A percentile compares a stretch with the other conserved stretches of the same genome.
phyloP scores from a whole-genome alignment of 2,888 invertebrate genomes.

The Bombylius discolor region DNA sequence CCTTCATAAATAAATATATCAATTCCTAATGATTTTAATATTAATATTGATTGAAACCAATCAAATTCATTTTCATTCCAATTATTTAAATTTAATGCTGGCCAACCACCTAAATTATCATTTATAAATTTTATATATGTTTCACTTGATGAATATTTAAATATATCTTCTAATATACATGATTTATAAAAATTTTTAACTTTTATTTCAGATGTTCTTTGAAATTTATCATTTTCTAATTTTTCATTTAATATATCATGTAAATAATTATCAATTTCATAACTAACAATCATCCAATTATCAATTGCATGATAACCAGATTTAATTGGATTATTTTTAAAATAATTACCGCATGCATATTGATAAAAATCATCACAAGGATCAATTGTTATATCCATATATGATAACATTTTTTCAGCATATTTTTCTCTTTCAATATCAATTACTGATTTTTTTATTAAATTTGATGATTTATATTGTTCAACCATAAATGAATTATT shows the following conservation, averaged over 20 bases:
- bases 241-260: neutral
- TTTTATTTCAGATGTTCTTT: neutral
- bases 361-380: constrained; percentile 2
- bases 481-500: too few species aligned
- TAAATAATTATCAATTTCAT: neutral
- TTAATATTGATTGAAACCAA: neutral
- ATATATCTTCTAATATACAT: neutral
- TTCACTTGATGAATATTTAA: neutral
- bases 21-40: neutral
- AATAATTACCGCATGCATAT: constrained; percentile 3
- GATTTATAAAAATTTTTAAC: neutral
- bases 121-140: neutral
- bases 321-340: neutral
- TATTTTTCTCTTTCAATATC: neutral
- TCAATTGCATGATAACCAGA: neutral
- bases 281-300: neutral
- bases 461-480: neutral
- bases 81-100: neutral
- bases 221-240: neutral
- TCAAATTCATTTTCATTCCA: neutral
- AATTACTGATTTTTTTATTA: neutral
- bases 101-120: neutral
- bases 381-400: neutral
- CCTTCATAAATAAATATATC: neutral
- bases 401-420: neutral